Conservation (phyloP, 2,113 vertebrate species). For the Paramormyrops kingsleyae region DNA sequence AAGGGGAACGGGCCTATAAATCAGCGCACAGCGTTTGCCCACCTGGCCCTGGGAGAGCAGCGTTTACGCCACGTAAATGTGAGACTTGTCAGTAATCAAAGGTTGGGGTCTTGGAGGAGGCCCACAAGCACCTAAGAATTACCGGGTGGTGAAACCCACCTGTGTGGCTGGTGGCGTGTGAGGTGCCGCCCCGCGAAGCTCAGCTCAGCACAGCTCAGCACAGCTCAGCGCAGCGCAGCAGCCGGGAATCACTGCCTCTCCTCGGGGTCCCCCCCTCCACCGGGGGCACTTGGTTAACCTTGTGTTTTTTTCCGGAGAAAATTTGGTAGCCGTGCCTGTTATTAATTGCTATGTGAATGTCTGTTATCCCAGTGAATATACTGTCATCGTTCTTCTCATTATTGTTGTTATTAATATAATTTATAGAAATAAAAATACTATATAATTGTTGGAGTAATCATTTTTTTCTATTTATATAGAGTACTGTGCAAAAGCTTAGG, state of each 20-base stretch:
- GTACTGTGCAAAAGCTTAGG: not conserved
- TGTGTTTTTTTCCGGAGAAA: not conserved
- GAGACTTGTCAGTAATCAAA: constrained; percentile 6
- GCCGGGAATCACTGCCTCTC: not conserved
- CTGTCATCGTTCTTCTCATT: not conserved
- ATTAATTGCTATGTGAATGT: not conserved
- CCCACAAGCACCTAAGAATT: not conserved
- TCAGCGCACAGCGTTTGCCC: constrained; percentile 34
- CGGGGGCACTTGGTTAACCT: not conserved
- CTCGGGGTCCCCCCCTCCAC: not conserved
- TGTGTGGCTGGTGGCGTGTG: not conserved
- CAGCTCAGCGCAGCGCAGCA: fast-evolving
- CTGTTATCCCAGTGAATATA: not conserved
- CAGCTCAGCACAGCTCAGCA: fast-evolving
- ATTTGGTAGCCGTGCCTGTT: not conserved
- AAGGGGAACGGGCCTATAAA: constrained; percentile 9
- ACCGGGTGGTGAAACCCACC: not conserved
- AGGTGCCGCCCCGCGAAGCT: too few relatives aligned
- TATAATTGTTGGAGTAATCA: not conserved
- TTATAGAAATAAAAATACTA: not conserved
- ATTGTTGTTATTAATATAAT: not conserved
- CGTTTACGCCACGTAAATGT: constrained; percentile 16
- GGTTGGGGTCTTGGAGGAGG: constrained; percentile 13
- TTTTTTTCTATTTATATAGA: not conserved
- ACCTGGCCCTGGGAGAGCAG: constrained; percentile 10